phyloP scores from a whole-genome alignment of 2,797 vertebrate genomes.

The Periophthalmus magnuspinnatus region DNA sequence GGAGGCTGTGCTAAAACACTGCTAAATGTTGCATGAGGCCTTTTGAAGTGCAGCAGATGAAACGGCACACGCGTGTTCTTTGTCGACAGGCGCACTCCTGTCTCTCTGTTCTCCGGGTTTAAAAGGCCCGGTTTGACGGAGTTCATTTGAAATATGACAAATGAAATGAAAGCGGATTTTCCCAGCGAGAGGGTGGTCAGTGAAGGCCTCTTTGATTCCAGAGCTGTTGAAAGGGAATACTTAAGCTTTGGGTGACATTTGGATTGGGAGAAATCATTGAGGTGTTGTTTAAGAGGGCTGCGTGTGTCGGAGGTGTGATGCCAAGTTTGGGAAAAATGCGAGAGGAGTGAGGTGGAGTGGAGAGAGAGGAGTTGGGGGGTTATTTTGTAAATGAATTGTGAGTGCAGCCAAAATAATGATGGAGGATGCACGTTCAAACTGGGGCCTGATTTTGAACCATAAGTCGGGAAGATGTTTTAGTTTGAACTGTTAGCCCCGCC shows the following conservation, averaged over 20 bases:
- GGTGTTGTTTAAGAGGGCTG: background rate
- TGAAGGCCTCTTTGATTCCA: constrained; percentile 1
- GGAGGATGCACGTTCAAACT: no score
- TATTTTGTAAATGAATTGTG: no score
- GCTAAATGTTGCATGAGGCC: constrained; percentile 17
- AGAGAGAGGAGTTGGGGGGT: no score
- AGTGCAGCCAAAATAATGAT: no score
- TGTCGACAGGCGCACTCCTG: constrained; percentile 3
- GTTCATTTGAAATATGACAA: constrained; percentile 14
- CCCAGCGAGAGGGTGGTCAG: constrained; percentile 7
- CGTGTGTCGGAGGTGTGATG: background rate
- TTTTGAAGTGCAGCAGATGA: constrained; percentile 15
- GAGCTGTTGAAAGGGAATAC: constrained; percentile 10
- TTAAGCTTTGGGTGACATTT: constrained; percentile 9
- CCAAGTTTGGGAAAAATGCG: no score
- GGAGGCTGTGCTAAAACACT: constrained; percentile 14
- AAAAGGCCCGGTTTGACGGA: constrained; percentile 3
- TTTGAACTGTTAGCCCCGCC: no score
- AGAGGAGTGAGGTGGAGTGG: no score
- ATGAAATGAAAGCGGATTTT: constrained; percentile 1
- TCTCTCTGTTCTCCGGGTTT: constrained; percentile 7
- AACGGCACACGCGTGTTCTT: constrained; percentile 5
- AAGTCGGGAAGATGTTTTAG: no score
- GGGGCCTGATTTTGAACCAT: no score
- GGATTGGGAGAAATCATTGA: background rate